These are phyloP conservation scores for Onychorhynchus coronatus DNA, from an alignment of 2,113 vertebrate genomes.

Conservation along the genomic window DNA sequence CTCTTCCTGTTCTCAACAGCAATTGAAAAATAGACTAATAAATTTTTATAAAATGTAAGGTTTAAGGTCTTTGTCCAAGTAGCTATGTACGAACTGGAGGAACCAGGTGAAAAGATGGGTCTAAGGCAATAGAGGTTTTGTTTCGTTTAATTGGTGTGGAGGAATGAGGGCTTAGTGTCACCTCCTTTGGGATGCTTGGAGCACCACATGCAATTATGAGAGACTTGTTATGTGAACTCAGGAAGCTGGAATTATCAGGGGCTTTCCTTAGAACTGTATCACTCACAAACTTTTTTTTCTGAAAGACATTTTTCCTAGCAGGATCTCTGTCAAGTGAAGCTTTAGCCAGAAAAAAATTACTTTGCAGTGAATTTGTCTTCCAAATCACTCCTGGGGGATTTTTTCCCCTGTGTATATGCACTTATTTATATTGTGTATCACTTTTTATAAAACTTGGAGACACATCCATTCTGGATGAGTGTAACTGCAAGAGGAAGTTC, in stretches of 20 bases:
- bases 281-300: not conserved
- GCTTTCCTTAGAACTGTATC: not conserved
- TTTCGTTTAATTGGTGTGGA: not conserved
- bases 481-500: not conserved
- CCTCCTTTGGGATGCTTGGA: constrained; percentile 21
- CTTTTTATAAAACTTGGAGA: not conserved
- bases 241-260: constrained; percentile 1
- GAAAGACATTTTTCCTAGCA: not conserved
- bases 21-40: not conserved
- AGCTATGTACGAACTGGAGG: not conserved
- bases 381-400: not conserved
- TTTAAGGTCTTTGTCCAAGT: not conserved
- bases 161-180: not conserved
- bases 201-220: not conserved
- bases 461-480: not conserved
- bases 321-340: not conserved
- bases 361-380: not conserved
- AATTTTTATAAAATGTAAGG: not conserved
- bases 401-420: not conserved
- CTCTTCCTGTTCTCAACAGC: not conserved
- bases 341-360: not conserved
- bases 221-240: not conserved
- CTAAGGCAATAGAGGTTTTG: not conserved
- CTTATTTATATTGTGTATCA: not conserved
- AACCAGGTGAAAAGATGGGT: not conserved